Base-by-base conservation (phyloP, 2,888 invertebrate species). In the Pteria penguin region DNA sequence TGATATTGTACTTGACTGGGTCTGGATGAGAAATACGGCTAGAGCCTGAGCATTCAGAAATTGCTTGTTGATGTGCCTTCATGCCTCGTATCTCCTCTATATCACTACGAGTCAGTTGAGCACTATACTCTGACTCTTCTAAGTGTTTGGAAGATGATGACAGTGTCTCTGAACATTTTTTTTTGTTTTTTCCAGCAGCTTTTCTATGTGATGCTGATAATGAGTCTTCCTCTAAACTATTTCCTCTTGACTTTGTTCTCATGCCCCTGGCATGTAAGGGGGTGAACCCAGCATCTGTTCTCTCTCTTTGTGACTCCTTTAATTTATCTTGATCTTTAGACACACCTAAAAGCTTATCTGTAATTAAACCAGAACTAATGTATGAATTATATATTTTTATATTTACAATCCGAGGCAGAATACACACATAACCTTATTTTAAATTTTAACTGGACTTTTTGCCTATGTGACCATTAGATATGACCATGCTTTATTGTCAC, bases 11-110 rank as follows among this genome's bases (percentile, higher is more conserved):
- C 26, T 80, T 76, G 0, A 83, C 81, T 2, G 87, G 83, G 66
- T 89, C 89, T 2, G 88, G 88, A 55, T 84, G 85, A 0, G 89
- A 89, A 4, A 85, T 68, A 31, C 78, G 86, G 76, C 88, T 87
- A 54, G 89, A 87, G n/a, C 80, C 83, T 1, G 88, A 89, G 52
- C 84, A 81, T 45, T 84, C 84, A 0, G 87, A 87, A 24, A 65
- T 60, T 8, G 78, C 55, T 45, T 73, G 27, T 5, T 57, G 29
- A n/a, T 26, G 8, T 5, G 68, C 22, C 14, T 57, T 68, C 72
- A 65, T 60, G 14, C 74, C 76, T 45, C 85, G 82, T 32, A 87
- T 83, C 57, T 83, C 84, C 29, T 87, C 86, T 4, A 87, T 83
- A 72, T 88, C 87, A 29, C 78, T 79, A 24, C 82, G 79, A 1